phyloP scores from a whole-genome alignment of 2,797 vertebrate genomes.

The Chloroceryle amazona region DNA sequence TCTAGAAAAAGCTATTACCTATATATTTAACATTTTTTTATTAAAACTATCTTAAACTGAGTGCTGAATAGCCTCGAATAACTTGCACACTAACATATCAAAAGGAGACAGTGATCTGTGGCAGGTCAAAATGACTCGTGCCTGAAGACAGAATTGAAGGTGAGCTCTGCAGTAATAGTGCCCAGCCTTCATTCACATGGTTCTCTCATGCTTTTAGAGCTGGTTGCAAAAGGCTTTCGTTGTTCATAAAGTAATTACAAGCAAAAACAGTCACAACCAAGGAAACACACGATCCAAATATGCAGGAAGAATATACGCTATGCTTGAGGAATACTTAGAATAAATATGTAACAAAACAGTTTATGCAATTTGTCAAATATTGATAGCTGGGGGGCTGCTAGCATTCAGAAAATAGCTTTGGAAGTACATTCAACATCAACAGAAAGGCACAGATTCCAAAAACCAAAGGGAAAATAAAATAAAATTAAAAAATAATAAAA shows the following conservation, averaged over 20 bases:
- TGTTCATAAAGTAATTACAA: not conserved
- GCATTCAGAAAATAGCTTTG: not conserved
- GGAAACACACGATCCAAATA: not conserved
- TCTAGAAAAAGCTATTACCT: not conserved
- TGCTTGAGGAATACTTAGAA: not conserved
- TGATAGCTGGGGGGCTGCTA: not conserved
- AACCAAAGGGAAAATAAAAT: not conserved
- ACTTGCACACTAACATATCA: accelerated
- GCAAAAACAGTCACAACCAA: not conserved
- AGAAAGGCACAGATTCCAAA: not conserved
- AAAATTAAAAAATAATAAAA: not conserved
- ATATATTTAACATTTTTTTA: not conserved
- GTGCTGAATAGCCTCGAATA: not conserved
- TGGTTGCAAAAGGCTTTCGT: not conserved
- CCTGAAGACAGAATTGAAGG: not conserved
- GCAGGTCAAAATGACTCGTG: not conserved
- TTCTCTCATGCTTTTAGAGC: not conserved
- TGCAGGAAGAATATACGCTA: not conserved
- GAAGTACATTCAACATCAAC: not conserved
- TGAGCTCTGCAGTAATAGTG: not conserved
- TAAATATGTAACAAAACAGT: not conserved
- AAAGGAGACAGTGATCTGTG: not conserved
- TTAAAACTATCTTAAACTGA: not conserved
- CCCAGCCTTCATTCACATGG: not conserved
- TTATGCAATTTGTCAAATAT: not conserved